These are phyloP conservation scores for Himalopsyche japonica DNA, from an alignment of 2,888 invertebrate species.

Conservation along the genomic window DNA sequence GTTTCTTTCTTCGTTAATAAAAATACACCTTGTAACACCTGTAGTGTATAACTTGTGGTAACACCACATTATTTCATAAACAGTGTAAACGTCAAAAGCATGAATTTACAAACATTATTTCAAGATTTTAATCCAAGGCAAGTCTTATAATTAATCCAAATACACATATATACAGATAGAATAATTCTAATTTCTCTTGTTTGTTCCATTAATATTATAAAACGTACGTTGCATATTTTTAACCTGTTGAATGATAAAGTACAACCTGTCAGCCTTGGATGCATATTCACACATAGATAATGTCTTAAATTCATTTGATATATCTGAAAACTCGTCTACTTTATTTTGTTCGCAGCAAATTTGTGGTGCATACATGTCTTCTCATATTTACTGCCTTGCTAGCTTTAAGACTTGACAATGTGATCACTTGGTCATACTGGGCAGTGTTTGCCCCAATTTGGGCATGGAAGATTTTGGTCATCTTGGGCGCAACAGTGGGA, in stretches of 20 bases:
- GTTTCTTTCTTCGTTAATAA: too few species aligned
- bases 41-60: too few species aligned
- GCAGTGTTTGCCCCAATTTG: slow-evolving; percentile 94
- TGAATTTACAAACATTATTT: slow-evolving; percentile 88
- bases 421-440: slow-evolving; percentile 93
- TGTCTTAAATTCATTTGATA: slow-evolving; percentile 26
- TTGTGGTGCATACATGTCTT: slow-evolving; percentile 92
- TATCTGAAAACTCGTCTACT: slow-evolving; percentile 20
- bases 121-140: slow-evolving; percentile 93
- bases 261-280: slow-evolving; percentile 9
- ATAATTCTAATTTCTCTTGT: not conserved
- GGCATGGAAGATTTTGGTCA: slow-evolving; percentile 94
- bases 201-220: not conserved
- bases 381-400: slow-evolving; percentile 89
- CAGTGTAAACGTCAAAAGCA: slow-evolving; percentile 48
- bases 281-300: not conserved
- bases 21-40: too few species aligned
- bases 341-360: slow-evolving; percentile 72
- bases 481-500: slow-evolving; percentile 87
- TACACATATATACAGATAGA: not conserved
- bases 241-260: not conserved
- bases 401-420: slow-evolving; percentile 86
- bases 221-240: not conserved
- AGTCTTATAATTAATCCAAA: not conserved
- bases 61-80: not conserved